Evolutionary conservation across 2,113 vertebrate genomes (phyloP).

Genomic region (Daboia siamensis): DNA sequence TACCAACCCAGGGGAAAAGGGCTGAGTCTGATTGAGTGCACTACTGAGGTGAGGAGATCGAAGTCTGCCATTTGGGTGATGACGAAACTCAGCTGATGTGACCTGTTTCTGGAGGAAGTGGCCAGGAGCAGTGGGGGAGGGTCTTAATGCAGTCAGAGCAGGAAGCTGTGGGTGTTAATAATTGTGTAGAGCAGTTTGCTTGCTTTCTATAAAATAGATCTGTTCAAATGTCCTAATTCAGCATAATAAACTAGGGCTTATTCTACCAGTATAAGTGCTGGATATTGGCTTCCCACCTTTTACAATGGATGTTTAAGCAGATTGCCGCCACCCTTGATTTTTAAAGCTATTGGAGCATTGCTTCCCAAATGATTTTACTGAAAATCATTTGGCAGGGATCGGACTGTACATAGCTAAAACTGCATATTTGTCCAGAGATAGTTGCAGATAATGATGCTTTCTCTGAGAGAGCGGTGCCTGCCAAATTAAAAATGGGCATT

Average conservation of each 20-base stretch:
- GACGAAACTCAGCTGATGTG: not conserved
- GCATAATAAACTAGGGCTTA: not conserved
- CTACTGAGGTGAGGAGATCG: constrained; percentile 72
- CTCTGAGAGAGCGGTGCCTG: not conserved
- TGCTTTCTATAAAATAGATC: not conserved
- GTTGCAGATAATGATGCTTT: not conserved
- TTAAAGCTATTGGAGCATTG: not conserved
- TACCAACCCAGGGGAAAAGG: constrained; percentile 88
- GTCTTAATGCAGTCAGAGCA: not conserved
- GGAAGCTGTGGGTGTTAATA: not conserved
- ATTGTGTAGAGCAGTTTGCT: not conserved
- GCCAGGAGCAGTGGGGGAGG: not conserved
- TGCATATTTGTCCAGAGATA: not conserved
- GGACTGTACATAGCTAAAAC: not conserved
- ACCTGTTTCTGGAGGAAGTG: not conserved
- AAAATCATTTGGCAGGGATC: not conserved
- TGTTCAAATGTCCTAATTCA: not conserved
- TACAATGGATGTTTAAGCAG: not conserved
- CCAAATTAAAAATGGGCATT: not conserved
- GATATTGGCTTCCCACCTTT: not conserved
- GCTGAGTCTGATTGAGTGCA: constrained; percentile 83
- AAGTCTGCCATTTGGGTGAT: not conserved
- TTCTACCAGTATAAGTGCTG: not conserved
- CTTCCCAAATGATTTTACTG: not conserved
- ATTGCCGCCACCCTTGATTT: not conserved